Conservation (phyloP, 2,888 invertebrate species). For the Drosophila barbarae region DNA sequence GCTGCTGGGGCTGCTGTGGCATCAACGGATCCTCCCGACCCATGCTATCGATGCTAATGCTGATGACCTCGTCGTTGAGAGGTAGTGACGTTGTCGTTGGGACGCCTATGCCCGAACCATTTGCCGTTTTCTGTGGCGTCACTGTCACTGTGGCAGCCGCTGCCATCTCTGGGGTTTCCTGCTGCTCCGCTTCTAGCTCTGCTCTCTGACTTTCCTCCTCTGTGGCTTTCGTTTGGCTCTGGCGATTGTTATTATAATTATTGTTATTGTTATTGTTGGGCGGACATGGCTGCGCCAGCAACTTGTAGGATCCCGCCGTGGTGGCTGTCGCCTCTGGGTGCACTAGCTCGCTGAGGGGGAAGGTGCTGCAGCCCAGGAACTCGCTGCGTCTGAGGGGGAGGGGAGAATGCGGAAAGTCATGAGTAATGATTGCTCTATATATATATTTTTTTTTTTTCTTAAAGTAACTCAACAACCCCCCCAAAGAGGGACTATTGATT, state of each 20-base stretch:
- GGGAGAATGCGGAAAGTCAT: conserved; percentile 58
- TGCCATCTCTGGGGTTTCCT: conserved; percentile 19
- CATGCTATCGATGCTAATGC: conserved; percentile 77
- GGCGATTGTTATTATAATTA: conserved; percentile 67
- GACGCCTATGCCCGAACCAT: conserved; percentile 9
- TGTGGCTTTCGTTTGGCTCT: conserved; percentile 24
- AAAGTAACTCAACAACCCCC: neutral
- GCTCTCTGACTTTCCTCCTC: neutral
- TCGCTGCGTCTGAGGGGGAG: conserved; percentile 90
- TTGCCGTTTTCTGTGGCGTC: conserved; percentile 72
- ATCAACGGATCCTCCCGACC: conserved; percentile 28
- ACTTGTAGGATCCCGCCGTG: conserved; percentile 85
- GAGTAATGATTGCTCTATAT: neutral
- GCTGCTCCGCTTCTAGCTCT: conserved; percentile 22
- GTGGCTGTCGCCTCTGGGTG: conserved; percentile 81
- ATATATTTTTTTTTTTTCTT: neutral
- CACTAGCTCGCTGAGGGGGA: conserved; percentile 90
- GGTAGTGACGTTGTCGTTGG: conserved; percentile 4
- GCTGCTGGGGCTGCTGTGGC: conserved; percentile 45
- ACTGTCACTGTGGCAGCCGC: conserved; percentile 22
- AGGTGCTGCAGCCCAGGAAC: conserved; percentile 96
- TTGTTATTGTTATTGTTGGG: conserved; percentile 67
- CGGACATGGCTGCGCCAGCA: conserved; percentile 85
- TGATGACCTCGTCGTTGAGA: conserved; percentile 69
- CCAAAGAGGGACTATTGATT: neutral